phyloP scores from a whole-genome alignment of 2,888 invertebrate genomes.

The Thymelicus acteon region DNA sequence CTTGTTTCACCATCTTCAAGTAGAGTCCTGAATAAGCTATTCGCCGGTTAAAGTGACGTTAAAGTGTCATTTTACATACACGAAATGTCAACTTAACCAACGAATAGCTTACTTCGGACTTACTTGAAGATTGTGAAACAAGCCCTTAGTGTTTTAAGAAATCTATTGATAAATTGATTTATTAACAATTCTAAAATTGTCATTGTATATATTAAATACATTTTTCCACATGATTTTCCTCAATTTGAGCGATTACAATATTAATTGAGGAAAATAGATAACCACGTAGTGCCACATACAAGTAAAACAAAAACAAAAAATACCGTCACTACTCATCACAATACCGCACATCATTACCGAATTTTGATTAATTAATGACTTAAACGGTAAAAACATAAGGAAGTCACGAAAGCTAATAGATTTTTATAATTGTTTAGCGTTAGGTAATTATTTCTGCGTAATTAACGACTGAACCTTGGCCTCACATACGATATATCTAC shows the following conservation, averaged over 20 bases:
- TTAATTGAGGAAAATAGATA: background rate
- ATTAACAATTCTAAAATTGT: too few relatives aligned
- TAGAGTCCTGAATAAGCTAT: too few relatives aligned
- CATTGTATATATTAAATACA: too few relatives aligned
- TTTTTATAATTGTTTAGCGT: slow-evolving; percentile 15
- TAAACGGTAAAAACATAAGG: slow-evolving; percentile 19
- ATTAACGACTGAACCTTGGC: slow-evolving; percentile 24
- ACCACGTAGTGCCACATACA: background rate
- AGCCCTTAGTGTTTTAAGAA: too few relatives aligned
- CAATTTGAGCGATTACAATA: background rate
- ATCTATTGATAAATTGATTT: too few relatives aligned
- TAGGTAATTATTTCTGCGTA: slow-evolving; percentile 28
- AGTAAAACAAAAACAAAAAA: background rate
- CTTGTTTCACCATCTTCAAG: too few relatives aligned
- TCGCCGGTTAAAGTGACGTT: too few relatives aligned
- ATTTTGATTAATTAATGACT: slow-evolving; percentile 15
- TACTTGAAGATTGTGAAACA: too few relatives aligned
- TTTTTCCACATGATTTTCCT: too few relatives aligned
- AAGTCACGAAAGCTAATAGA: slow-evolving; percentile 29
- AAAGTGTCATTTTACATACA: too few relatives aligned
- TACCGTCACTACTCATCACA: background rate
- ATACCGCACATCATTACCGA: background rate
- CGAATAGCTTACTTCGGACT: too few relatives aligned
- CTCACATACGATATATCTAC: background rate
- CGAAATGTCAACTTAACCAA: too few relatives aligned